phyloP scores from a whole-genome alignment of 2,797 vertebrate species.

The Buphagus erythrorhynchus region DNA sequence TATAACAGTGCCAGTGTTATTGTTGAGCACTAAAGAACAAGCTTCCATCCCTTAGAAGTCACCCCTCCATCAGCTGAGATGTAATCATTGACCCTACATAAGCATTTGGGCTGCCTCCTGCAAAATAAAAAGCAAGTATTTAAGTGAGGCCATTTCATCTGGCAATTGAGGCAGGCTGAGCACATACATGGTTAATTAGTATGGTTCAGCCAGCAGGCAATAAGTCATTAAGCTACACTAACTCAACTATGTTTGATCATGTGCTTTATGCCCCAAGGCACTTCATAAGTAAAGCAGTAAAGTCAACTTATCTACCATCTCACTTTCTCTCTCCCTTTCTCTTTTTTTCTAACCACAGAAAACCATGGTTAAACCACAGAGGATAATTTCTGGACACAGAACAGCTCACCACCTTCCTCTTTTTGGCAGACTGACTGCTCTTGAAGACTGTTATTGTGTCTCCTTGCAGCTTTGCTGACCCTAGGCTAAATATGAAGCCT shows the following conservation, averaged over 20 bases:
- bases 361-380: constrained; percentile 42
- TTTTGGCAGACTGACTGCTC: not conserved
- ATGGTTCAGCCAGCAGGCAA: constrained; percentile 65
- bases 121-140: not conserved
- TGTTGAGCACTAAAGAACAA: not conserved
- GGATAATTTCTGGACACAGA: constrained; percentile 56
- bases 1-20: accelerated
- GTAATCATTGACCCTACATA: not conserved
- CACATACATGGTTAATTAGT: constrained; percentile 55
- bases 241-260: constrained; percentile 50
- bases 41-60: not conserved
- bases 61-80: not conserved
- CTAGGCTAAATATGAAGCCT: not conserved
- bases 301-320: constrained; percentile 62
- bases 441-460: not conserved
- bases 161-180: not conserved
- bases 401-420: constrained; percentile 57
- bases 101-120: not conserved
- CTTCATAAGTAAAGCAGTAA: constrained; percentile 53
- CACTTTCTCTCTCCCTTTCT: constrained; percentile 19
- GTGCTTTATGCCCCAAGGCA: constrained; percentile 55
- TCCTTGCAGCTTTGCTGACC: not conserved
- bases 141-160: not conserved
- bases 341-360: constrained; percentile 53
- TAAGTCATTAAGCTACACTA: constrained; percentile 66